Conservation (phyloP, 2,888 invertebrate genomes). For the Ectemnius cavifrons region DNA sequence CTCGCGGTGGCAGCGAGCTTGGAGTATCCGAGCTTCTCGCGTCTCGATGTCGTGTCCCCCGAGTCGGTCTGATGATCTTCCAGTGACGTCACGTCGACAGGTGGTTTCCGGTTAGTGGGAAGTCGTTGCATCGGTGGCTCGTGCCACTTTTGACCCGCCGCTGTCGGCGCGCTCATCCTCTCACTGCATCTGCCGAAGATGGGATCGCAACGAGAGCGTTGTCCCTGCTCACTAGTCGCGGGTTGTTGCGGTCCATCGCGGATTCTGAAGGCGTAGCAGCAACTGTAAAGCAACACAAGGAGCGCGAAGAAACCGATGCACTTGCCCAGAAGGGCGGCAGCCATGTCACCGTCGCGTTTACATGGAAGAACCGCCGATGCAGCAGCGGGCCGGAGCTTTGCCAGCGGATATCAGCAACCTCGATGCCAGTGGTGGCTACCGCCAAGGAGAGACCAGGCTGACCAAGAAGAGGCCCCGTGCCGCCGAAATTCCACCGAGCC, state of each 20-base stretch:
- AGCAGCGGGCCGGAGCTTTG: conserved; percentile 31
- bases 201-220: conserved; percentile 52
- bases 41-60: conserved; percentile 18
- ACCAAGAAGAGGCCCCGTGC: conserved; percentile 9
- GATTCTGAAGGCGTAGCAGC: conserved; percentile 70
- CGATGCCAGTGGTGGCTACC: neutral
- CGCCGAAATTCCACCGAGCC: neutral
- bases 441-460: neutral
- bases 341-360: conserved; percentile 68
- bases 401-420: conserved; percentile 8
- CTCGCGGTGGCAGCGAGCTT: conserved; percentile 11
- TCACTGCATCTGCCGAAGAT: conserved; percentile 62
- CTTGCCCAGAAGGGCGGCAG: conserved; percentile 71
- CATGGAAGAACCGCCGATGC: conserved; percentile 59
- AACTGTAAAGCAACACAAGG: conserved; percentile 63
- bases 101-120: conserved; percentile 62
- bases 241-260: conserved; percentile 60
- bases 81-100: conserved; percentile 57
- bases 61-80: conserved; percentile 28
- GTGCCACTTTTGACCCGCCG: conserved; percentile 54
- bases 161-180: conserved; percentile 36
- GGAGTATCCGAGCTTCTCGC: conserved; percentile 17
- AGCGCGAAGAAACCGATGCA: conserved; percentile 61
- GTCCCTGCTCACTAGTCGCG: conserved; percentile 33
- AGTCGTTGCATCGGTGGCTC: conserved; percentile 54